Evolutionary conservation across 2,888 invertebrate species (phyloP).

Genomic region (Epinotia ramella): DNA sequence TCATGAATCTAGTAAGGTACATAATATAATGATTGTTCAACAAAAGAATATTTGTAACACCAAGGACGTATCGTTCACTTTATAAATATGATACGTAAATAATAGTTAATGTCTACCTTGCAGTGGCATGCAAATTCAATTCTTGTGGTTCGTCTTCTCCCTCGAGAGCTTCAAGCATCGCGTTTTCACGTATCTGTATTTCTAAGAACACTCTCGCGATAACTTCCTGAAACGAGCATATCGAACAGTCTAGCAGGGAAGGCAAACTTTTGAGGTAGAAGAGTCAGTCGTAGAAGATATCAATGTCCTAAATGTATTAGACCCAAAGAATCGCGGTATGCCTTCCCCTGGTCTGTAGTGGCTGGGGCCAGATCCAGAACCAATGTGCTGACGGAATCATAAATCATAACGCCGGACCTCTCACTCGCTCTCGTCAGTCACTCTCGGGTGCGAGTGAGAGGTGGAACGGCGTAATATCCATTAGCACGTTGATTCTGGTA

Average conservation of each 20-base stretch:
- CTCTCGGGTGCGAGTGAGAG: no score
- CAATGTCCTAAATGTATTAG: no score
- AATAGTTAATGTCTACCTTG: constrained; percentile 56
- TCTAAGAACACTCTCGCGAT: constrained; percentile 63
- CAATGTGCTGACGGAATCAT: no score
- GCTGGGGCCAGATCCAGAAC: no score
- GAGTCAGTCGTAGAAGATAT: no score
- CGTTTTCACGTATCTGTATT: constrained; percentile 56
- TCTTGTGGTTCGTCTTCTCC: constrained; percentile 52
- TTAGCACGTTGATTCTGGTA: no score
- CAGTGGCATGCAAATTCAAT: constrained; percentile 59
- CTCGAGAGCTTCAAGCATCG: constrained; percentile 51
- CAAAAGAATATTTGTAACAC: background rate
- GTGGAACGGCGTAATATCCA: no score
- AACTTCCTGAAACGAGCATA: constrained; percentile 54
- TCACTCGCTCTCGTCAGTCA: no score
- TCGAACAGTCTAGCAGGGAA: background rate
- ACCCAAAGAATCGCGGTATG: background rate
- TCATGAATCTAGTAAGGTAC: constrained; percentile 13
- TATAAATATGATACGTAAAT: background rate
- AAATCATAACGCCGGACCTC: no score
- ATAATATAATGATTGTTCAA: background rate
- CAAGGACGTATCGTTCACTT: background rate
- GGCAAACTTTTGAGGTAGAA: background rate
- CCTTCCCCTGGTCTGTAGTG: background rate